These are phyloP conservation scores for Chrysolina haemoptera DNA, from an alignment of 2,888 invertebrate species.

Conservation along the genomic window DNA sequence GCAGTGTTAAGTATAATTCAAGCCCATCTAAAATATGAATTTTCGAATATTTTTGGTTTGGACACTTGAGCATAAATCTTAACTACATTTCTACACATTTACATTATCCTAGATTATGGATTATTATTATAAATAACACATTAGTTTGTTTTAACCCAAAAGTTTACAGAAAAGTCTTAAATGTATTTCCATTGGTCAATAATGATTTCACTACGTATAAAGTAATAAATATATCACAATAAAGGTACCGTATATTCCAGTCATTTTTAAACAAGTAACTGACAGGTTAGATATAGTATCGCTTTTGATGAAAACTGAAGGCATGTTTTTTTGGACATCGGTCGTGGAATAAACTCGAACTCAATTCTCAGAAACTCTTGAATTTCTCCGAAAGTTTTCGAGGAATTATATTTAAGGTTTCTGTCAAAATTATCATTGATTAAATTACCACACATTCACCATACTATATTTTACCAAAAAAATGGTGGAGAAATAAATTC, in stretches of 20 bases:
- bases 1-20: slow-evolving; percentile 67
- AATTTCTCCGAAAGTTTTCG: neutral
- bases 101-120: slow-evolving; percentile 27
- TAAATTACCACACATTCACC: neutral
- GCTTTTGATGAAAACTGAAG: slow-evolving; percentile 36
- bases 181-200: slow-evolving; percentile 22
- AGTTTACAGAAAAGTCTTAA: slow-evolving; percentile 10
- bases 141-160: slow-evolving; percentile 13
- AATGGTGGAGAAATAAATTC: neutral
- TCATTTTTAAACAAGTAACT: neutral
- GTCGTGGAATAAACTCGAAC: neutral
- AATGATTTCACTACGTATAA: slow-evolving; percentile 15
- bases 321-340: neutral
- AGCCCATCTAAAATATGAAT: slow-evolving; percentile 61
- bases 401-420: slow-evolving; percentile 9
- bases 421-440: neutral
- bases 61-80: slow-evolving; percentile 62
- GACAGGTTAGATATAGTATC: neutral
- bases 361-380: neutral
- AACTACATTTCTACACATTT: slow-evolving; percentile 44
- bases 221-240: slow-evolving; percentile 18
- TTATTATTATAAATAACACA: slow-evolving; percentile 13
- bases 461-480: neutral
- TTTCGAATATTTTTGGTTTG: slow-evolving; percentile 53
- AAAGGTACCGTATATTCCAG: slow-evolving; percentile 22